These are phyloP conservation scores for Uria aalge DNA, from an alignment of 2,113 vertebrate species.

Conservation along the genomic window DNA sequence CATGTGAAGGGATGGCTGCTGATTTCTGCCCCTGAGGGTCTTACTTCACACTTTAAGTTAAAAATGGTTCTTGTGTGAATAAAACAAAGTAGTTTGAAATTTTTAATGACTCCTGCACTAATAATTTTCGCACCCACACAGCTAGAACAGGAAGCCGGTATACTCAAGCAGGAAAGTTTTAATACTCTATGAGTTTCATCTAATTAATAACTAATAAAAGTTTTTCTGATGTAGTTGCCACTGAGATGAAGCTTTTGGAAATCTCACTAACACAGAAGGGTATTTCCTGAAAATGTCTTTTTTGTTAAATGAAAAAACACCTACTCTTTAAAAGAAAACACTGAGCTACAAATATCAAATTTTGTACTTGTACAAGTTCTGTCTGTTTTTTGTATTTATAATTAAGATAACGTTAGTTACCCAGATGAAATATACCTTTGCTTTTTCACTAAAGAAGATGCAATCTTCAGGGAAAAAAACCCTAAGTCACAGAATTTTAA, in stretches of 20 bases:
- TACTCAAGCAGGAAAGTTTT: neutral
- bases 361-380: accelerated
- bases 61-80: neutral
- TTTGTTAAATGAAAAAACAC: neutral
- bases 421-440: neutral
- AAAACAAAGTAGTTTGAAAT: neutral
- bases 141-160: neutral
- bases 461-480: neutral
- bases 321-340: neutral
- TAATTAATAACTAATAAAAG: neutral
- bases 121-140: neutral
- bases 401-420: neutral
- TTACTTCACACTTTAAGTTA: neutral
- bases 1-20: neutral
- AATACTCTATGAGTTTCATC: neutral
- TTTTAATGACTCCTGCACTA: neutral
- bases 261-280: neutral
- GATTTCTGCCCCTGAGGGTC: neutral
- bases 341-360: neutral
- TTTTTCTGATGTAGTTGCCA: neutral
- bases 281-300: neutral
- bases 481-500: neutral
- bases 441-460: neutral
- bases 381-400: neutral
- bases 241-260: neutral